Conservation (phyloP, 1,140 invertebrate species). For the Heliconius hewitsoni region DNA sequence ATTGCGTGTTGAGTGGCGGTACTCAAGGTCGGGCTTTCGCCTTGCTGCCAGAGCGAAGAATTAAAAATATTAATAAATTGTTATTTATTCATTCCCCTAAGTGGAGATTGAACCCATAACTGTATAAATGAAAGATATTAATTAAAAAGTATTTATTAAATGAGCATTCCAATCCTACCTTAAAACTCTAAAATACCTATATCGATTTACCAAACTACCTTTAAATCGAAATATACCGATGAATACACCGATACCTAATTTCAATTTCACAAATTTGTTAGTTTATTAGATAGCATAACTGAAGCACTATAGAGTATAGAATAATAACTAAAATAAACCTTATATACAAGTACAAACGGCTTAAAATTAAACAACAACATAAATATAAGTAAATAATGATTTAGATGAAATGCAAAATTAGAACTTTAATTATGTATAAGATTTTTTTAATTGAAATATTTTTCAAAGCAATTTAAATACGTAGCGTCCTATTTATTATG, state of each 20-base stretch:
- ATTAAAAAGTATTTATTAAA: too few relatives aligned
- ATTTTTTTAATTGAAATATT: background rate
- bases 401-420: background rate
- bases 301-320: background rate
- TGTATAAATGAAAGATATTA: too few relatives aligned
- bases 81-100: too few relatives aligned
- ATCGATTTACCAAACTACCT: background rate
- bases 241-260: constrained; percentile 13
- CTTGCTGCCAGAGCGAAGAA: too few relatives aligned
- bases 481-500: background rate
- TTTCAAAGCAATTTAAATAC: background rate
- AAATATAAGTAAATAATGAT: constrained; percentile 5
- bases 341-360: background rate
- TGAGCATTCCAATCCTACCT: background rate
- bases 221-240: constrained; percentile 2
- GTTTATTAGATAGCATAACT: constrained; percentile 22
- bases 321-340: background rate
- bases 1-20: too few relatives aligned
- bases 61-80: too few relatives aligned
- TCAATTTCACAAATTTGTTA: background rate
- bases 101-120: too few relatives aligned
- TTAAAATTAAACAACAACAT: background rate
- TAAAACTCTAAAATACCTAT: background rate
- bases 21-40: too few relatives aligned
- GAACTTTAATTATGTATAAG: background rate